Base-by-base conservation (phyloP, 1,140 invertebrate genomes). In the Ectropis grisescens region DNA sequence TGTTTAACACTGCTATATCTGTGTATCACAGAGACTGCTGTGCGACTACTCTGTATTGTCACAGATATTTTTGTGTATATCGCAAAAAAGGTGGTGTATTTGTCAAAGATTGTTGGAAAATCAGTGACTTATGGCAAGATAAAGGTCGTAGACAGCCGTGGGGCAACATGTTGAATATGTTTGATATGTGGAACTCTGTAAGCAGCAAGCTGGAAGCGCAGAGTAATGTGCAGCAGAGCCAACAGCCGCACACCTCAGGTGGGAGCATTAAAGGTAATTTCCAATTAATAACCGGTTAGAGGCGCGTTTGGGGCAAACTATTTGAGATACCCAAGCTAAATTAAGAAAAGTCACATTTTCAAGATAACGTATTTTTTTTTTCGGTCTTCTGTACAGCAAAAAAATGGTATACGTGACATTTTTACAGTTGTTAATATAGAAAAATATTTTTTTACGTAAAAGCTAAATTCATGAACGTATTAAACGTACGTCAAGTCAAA, bases 131-230 rank as follows among this genome's bases (percentile, higher is more conserved):
- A n/a, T n/a, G n/a, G n/a, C n/a, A n/a, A n/a, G n/a, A n/a, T n/a
- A n/a, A n/a, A n/a, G n/a, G n/a, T n/a, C n/a, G n/a, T 14, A 14
- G 11, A 33, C 58, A 67, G 56, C 55, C 56, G n/a, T n/a, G n/a
- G n/a, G n/a, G 19, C 43, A 71, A 45, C 27, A 81, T 78, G 72
- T 51, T 81, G 58, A 91, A 90, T 82, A 92, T 92, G 91, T 92
- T 92, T 85, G 90, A 92, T 84, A 92, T 92, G 90, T 92, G 91
- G 91, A 92, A 89, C 85, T 90, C 88, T 83, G 90, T 92, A 67
- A 90, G 86, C 84, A 89, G 88, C 59, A 92, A 92, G 84, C 71
- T 92, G 86, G 90, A 92, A 84, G 85, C 87, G 47, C 87, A 88
- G 69, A 83, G 82, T 47, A 85, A 88, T 66, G 85, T 84, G 46